Evolutionary conservation across 2,113 vertebrate species (phyloP).

Genomic region (Talpa occidentalis): DNA sequence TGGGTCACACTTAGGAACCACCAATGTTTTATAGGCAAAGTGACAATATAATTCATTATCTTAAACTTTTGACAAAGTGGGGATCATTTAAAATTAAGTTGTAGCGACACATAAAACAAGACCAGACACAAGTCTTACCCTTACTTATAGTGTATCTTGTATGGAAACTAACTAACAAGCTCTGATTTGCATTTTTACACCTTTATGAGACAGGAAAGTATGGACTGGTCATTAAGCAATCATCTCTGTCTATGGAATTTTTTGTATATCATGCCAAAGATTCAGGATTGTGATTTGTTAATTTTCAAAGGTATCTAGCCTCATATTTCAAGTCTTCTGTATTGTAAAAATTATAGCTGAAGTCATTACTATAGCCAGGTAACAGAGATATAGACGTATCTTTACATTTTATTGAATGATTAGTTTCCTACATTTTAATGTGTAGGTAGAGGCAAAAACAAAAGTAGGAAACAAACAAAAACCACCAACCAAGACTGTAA

Average conservation of each 20-base stretch:
- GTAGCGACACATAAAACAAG: not conserved
- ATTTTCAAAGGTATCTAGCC: not conserved
- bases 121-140: not conserved
- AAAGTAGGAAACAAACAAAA: not conserved
- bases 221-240: not conserved
- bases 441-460: not conserved
- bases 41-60: not conserved
- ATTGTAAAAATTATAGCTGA: not conserved
- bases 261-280: not conserved
- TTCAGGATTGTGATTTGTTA: not conserved
- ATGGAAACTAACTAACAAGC: not conserved
- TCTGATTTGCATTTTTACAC: not conserved
- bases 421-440: not conserved
- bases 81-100: not conserved
- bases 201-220: not conserved
- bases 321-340: not conserved
- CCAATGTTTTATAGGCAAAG: not conserved
- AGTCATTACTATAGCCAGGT: not conserved
- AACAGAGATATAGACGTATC: not conserved
- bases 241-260: not conserved
- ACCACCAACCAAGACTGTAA: not conserved
- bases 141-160: not conserved
- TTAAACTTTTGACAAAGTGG: constrained; percentile 27
- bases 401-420: not conserved
- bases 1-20: not conserved